Evolutionary conservation across 2,888 invertebrate species (phyloP), one percentile per base, ranked within the genome.

Genomic region (Lepidocyrtinus sp.): DNA sequence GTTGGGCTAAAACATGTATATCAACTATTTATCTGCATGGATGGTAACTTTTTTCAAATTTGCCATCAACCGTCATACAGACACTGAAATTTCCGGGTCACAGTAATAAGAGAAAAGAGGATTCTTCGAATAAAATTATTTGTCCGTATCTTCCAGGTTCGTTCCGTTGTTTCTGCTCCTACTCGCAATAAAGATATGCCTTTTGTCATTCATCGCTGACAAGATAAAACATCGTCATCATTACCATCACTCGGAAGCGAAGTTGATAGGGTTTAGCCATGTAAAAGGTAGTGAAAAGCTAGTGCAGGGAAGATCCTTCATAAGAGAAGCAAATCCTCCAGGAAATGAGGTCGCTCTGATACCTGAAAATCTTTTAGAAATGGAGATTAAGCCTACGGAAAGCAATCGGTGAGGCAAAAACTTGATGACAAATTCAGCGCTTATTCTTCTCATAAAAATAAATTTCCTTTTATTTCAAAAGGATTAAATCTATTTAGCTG

Each of bases 101-200:
- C 15, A 26, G n/a, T 17, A 5, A 59, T n/a, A 26, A 27, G 46
- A 24, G 21, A 21, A 24, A 50, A 25, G 19, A 21, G 2, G 22
- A 36, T 7, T 67, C 9, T 67, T n/a, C 36, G 36, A 36, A n/a
- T 55, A 12, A 50, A 46, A 46, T 21, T 24, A 24, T 68, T 46
- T 59, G n/a, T 70, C 19, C 26, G n/a, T 1, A 1, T 68, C 63
- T 59, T 45, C 22, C 22, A 81, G 86, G 84, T 86, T 85, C 64
- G 77, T 86, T 25, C 85, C 86, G 9, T 25, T 85, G 17, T 79
- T 86, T 26, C 70, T 72, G 5, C 67, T 86, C 7, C 76, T 86
- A 7, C 55, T 86, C 3, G 84, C 81, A 3, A 46, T 86, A 9
- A 86, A 86, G 73, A 81, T 86, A 22, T 86, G 84, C 22, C 71